Evolutionary conservation across 1,140 invertebrate species (phyloP).

Genomic region (Aphelenchoides fujianensis): DNA sequence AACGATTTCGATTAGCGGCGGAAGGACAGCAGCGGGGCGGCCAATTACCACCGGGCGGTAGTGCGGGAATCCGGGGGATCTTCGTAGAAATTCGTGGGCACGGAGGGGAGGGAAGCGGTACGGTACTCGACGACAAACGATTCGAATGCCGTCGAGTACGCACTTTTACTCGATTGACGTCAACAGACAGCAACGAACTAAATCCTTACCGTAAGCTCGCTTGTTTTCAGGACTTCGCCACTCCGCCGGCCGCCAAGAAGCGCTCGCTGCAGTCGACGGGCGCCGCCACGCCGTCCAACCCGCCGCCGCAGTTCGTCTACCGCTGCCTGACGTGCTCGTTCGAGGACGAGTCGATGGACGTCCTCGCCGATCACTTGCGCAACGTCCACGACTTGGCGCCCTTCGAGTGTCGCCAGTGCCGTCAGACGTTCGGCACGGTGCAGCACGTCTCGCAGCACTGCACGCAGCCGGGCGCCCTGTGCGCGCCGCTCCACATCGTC

Average conservation of each 20-base stretch:
- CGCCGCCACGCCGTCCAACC: background rate
- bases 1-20: no score
- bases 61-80: no score
- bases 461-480: slow-evolving; percentile 5
- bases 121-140: no score
- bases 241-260: background rate
- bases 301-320: slow-evolving; percentile 27
- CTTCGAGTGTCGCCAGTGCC: slow-evolving; percentile 43
- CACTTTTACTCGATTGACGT: no score
- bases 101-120: no score
- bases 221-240: slow-evolving; percentile 10
- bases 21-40: no score
- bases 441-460: slow-evolving; percentile 36
- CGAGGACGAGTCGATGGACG: slow-evolving; percentile 48
- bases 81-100: no score
- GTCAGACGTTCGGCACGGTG: slow-evolving; percentile 37
- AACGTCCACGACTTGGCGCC: slow-evolving; percentile 41
- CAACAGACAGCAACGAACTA: no score
- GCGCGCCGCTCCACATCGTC: slow-evolving; percentile 40
- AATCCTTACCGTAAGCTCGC: no score
- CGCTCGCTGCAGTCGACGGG: no score
- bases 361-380: slow-evolving; percentile 36
- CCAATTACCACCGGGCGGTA: no score
- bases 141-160: no score
- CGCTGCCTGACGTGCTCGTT: slow-evolving; percentile 46